Conservation (phyloP, 2,888 invertebrate genomes). For the Heteropelma amictum region DNA sequence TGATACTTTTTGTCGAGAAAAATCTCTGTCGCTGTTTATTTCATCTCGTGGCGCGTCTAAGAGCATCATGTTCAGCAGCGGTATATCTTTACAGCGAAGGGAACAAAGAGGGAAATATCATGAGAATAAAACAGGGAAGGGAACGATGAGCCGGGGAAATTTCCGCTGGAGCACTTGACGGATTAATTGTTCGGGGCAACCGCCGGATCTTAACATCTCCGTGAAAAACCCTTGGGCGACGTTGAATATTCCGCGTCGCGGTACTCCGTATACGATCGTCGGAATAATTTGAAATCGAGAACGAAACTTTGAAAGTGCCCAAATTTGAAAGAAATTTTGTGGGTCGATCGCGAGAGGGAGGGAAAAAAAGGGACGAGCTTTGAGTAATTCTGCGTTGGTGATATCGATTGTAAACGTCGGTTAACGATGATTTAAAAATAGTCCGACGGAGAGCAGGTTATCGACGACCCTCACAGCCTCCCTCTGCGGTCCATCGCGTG, state of each 20-base stretch:
- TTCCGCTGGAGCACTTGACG: constrained; percentile 46
- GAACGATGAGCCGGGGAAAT: constrained; percentile 23
- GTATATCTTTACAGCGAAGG: too few species aligned
- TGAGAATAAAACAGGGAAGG: constrained; percentile 28
- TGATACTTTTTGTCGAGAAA: too few species aligned
- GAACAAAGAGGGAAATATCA: too few species aligned
- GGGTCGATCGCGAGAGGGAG: too few species aligned
- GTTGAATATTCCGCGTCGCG: too few species aligned
- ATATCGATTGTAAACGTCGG: constrained; percentile 72
- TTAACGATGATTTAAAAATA: constrained; percentile 72
- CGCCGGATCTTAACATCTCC: constrained; percentile 3
- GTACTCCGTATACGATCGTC: background rate
- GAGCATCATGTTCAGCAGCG: too few species aligned
- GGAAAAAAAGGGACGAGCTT: constrained; percentile 52
- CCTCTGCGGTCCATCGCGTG: constrained; percentile 36
- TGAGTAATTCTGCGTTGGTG: constrained; percentile 62
- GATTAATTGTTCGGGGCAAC: constrained; percentile 58
- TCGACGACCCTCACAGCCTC: constrained; percentile 43
- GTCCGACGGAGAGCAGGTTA: constrained; percentile 59
- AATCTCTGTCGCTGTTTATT: too few species aligned
- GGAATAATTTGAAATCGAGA: background rate
- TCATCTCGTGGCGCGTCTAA: too few species aligned
- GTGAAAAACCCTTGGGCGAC: constrained; percentile 10
- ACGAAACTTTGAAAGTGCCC: too few species aligned
- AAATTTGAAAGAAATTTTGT: too few species aligned